Evolutionary conservation across 64 coral and sea anemone species (phyloP), one percentile per base, ranked within the genome.

Genomic region (Platygyra sinensis): DNA sequence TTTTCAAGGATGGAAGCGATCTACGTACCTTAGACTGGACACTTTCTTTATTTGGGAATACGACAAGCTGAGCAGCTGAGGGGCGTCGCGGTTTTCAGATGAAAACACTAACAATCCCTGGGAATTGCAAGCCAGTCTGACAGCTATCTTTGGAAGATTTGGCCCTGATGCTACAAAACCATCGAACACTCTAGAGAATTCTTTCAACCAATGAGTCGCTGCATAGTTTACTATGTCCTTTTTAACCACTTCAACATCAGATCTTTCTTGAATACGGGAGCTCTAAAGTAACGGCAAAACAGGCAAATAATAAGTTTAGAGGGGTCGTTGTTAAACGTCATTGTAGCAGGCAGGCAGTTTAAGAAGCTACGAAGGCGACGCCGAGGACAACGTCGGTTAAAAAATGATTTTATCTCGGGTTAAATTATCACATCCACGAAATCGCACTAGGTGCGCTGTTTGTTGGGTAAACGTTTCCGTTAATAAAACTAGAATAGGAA

Each of bases 141-240:
- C 52, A 4, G 78, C 79, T 10, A 57, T 72, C 30, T 91, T 91
- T 0, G 89, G 89, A 38, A 91, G 78, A 16, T 91, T 91, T 62
- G 77, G 79, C 27, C 89, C 89, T 7, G 89, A 83, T 4, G 81
- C 49, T 1, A 91, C 50, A 91, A 30, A 50, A 28, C 67, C 89
- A 30, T 91, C 81, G 59, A 75, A 91, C 3, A 84, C n/a, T 19
- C 72, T 73, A 8, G 89, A 91, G n/a, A 91, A 91, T 19, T 85
- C 89, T 32, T 39, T 72, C 11, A 62, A 76, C 89, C 89, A 91
- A 5, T 60, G 76, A 30, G 79, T 28, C 9, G 36, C 73, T 49
- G 89, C 89, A 30, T 83, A 81, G 3, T 36, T 16, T 1, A 91
- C 89, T 24, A 91, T 59, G 29, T 91, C 79, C 16, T 83, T n/a